Evolutionary conservation across 2,113 vertebrate genomes (phyloP).

Genomic region (Pseudorectes ferrugineus): DNA sequence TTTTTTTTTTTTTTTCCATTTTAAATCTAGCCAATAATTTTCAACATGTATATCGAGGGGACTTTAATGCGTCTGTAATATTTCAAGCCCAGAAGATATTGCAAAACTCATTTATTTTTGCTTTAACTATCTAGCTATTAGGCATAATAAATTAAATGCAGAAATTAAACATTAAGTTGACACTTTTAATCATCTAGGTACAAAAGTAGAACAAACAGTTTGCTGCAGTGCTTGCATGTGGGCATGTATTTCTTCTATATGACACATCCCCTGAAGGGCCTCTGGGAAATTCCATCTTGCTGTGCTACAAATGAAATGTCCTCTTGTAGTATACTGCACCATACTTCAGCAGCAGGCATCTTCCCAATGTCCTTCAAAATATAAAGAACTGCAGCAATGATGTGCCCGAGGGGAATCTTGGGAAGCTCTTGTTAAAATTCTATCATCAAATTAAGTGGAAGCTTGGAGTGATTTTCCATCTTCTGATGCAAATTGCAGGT

Average conservation of each 20-base stretch:
- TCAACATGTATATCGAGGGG: background rate
- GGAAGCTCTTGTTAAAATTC: slow-evolving; percentile 23
- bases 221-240: background rate
- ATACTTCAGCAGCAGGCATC: background rate
- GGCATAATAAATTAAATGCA: background rate
- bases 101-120: background rate
- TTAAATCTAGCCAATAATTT: background rate
- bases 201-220: background rate
- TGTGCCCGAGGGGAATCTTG: background rate
- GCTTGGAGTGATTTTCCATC: background rate
- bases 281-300: background rate
- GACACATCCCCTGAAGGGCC: background rate
- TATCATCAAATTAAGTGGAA: background rate
- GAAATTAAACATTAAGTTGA: background rate
- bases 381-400: background rate
- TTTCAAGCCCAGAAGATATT: background rate
- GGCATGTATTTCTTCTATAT: background rate
- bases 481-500: background rate
- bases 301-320: background rate
- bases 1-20: background rate
- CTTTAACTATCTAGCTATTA: background rate
- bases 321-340: background rate
- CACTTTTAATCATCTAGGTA: background rate
- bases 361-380: slow-evolving; percentile 15
- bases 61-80: background rate